phyloP scores from a whole-genome alignment of 2,888 invertebrate genomes.

The Hirtodrosophila cameraria region DNA sequence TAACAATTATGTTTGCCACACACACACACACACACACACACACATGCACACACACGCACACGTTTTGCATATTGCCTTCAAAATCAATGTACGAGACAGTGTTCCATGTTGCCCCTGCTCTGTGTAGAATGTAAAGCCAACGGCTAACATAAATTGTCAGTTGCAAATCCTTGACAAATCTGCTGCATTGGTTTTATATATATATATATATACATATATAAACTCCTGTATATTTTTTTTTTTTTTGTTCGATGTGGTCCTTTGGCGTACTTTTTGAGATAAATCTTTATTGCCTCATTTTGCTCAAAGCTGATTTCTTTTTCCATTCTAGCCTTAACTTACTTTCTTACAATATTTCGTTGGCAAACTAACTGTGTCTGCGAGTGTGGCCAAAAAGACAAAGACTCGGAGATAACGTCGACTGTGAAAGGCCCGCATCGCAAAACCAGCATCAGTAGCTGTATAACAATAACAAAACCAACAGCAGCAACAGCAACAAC shows the following conservation, averaged over 20 bases:
- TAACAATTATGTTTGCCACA: conserved; percentile 39
- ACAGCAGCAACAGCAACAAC: conserved; percentile 3
- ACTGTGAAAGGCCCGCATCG: conserved; percentile 58
- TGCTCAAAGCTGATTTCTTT: conserved; percentile 70
- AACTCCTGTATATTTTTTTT: no score
- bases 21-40: conserved; percentile 10
- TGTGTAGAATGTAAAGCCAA: conserved; percentile 42
- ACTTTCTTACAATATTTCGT: conserved; percentile 36
- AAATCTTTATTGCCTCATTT: conserved; percentile 79
- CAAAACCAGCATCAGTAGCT: neutral
- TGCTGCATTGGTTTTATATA: conserved; percentile 70
- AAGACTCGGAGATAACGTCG: conserved; percentile 59
- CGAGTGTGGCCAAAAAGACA: conserved; percentile 63
- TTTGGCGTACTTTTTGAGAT: conserved; percentile 51
- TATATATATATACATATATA: no score
- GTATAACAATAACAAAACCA: conserved; percentile 2
- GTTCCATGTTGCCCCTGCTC: conserved; percentile 26
- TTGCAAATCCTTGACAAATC: conserved; percentile 77
- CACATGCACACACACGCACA: conserved; percentile 11
- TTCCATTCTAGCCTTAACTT: conserved; percentile 38
- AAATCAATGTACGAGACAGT: conserved; percentile 36
- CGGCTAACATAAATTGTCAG: conserved; percentile 67
- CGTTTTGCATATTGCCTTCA: conserved; percentile 6
- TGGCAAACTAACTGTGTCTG: conserved; percentile 48
- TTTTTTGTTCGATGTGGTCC: conserved; percentile 36